Conservation (phyloP, 2,797 vertebrate genomes). For the Atherinosoma microstoma region DNA sequence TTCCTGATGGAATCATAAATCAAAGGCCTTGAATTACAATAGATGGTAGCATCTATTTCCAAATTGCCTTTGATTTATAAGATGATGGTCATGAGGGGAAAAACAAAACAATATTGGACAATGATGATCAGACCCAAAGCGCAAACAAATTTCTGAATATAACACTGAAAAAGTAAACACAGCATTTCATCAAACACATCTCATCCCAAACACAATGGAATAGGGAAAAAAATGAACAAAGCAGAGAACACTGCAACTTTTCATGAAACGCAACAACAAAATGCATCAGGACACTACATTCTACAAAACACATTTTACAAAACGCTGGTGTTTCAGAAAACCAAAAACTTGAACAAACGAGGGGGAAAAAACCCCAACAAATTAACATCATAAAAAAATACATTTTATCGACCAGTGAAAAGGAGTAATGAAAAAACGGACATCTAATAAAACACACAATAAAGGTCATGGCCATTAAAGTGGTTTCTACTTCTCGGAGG, state of each 20-base stretch:
- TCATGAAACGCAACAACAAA: background rate
- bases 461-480: no score
- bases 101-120: background rate
- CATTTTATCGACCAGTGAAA: background rate
- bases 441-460: no score
- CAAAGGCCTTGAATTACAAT: background rate
- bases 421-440: no score
- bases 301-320: background rate
- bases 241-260: background rate
- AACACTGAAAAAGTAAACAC: background rate
- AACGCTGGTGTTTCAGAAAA: background rate
- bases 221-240: background rate
- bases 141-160: background rate
- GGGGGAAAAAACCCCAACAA: background rate
- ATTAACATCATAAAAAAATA: background rate
- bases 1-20: background rate
- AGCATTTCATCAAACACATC: background rate
- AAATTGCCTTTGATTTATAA: background rate
- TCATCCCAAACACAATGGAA: background rate
- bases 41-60: background rate
- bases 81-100: background rate
- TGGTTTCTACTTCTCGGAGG: no score
- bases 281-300: background rate
- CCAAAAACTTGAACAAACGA: background rate
- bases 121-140: background rate